These are phyloP conservation scores for Bucorvus abyssinicus DNA, from an alignment of 2,797 vertebrate genomes.

Conservation along the genomic window DNA sequence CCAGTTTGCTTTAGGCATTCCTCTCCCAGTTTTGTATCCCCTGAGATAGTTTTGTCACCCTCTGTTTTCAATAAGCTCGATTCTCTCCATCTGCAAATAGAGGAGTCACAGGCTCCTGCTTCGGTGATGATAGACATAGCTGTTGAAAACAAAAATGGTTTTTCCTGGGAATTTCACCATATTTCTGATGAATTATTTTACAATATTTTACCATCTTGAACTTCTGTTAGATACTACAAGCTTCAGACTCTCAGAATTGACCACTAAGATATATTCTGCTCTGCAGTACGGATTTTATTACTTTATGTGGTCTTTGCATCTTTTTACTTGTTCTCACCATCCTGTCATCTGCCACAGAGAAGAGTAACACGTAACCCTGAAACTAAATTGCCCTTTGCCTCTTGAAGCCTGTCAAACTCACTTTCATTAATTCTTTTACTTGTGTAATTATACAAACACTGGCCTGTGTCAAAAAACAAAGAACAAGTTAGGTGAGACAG, in stretches of 20 bases:
- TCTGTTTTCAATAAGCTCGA: fast-evolving
- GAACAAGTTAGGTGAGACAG: not conserved
- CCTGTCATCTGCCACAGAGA: not conserved
- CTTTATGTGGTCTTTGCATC: not conserved
- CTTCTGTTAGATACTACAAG: not conserved
- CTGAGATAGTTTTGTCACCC: not conserved
- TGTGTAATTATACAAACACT: not conserved
- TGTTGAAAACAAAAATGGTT: not conserved
- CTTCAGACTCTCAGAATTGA: not conserved
- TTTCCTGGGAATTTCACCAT: not conserved
- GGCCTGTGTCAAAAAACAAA: not conserved
- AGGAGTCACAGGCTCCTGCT: not conserved
- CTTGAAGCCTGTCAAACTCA: not conserved
- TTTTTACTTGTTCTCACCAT: not conserved
- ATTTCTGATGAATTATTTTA: not conserved
- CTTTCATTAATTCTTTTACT: not conserved
- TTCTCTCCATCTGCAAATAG: not conserved
- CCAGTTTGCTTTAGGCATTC: not conserved
- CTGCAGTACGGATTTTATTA: not conserved
- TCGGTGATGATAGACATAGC: not conserved
- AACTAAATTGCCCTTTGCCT: not conserved
- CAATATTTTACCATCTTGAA: not conserved
- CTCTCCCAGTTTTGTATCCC: not conserved
- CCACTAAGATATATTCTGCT: not conserved
- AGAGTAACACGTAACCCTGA: not conserved